Conservation (phyloP, 2,113 vertebrate genomes). For the Takifugu flavidus region DNA sequence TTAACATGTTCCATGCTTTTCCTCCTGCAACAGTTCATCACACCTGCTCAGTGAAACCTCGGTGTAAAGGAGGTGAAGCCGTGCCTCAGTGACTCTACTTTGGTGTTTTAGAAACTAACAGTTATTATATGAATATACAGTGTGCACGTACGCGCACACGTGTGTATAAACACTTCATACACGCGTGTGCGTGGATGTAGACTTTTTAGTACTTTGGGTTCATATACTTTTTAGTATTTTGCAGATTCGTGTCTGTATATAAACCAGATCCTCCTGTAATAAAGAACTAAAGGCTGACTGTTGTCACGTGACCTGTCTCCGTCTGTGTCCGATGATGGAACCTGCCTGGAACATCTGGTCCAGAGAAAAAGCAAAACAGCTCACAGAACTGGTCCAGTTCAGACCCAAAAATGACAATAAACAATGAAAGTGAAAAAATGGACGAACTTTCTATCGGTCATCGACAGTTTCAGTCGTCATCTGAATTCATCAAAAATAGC, state of each 20-base stretch:
- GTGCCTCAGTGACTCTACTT: constrained; percentile 61
- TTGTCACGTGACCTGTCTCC: too few species aligned
- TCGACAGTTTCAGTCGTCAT: too few species aligned
- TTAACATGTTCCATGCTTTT: background rate
- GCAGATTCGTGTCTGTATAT: constrained; percentile 70
- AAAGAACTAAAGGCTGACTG: constrained; percentile 15
- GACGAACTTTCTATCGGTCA: too few species aligned
- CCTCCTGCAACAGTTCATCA: constrained; percentile 1
- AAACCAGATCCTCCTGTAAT: constrained; percentile 67
- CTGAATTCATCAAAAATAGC: too few species aligned
- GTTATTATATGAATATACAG: constrained; percentile 45
- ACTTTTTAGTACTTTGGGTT: constrained; percentile 73
- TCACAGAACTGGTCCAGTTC: too few species aligned
- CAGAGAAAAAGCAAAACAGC: too few species aligned
- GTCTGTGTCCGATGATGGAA: too few species aligned
- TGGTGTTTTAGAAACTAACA: constrained; percentile 55
- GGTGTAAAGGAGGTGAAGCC: constrained; percentile 56
- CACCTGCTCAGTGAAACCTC: constrained; percentile 31
- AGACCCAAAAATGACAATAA: too few species aligned
- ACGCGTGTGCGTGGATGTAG: constrained; percentile 32
- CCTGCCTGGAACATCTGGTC: too few species aligned
- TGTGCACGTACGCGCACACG: too few species aligned
- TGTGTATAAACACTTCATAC: constrained; percentile 14
- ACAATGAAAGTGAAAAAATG: too few species aligned
- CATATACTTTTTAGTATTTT: constrained; percentile 73